These are phyloP conservation scores for Sphaerophoria taeniata DNA, from an alignment of 2,888 invertebrate species.

Conservation along the genomic window DNA sequence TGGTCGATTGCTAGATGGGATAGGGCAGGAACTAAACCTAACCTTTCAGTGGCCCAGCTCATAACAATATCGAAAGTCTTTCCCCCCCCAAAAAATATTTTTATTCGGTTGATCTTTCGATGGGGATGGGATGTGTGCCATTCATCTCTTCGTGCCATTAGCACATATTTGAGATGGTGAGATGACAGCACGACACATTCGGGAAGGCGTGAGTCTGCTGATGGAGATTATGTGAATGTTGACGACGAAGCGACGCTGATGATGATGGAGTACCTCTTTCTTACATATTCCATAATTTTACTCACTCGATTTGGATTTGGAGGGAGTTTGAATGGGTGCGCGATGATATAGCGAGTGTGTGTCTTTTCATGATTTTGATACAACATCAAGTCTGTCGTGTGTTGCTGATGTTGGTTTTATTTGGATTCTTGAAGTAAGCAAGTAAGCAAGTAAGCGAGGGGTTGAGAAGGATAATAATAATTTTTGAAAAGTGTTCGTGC, in stretches of 20 bases:
- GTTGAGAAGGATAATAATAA: constrained; percentile 34
- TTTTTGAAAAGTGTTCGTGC: constrained; percentile 46
- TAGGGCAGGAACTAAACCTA: constrained; percentile 45
- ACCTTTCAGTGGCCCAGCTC: constrained; percentile 46
- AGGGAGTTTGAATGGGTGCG: constrained; percentile 40
- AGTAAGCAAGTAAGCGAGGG: neutral
- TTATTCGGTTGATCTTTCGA: constrained; percentile 50
- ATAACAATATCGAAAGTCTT: constrained; percentile 49
- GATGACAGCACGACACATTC: constrained; percentile 70
- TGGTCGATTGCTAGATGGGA: constrained; percentile 55
- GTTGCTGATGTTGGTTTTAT: constrained; percentile 18
- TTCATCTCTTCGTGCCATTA: constrained; percentile 71
- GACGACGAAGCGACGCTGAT: constrained; percentile 57
- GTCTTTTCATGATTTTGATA: constrained; percentile 47
- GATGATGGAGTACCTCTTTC: constrained; percentile 73
- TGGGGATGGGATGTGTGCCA: constrained; percentile 59
- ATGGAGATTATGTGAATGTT: constrained; percentile 48
- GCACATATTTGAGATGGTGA: constrained; percentile 73
- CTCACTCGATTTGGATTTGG: constrained; percentile 50
- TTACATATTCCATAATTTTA: constrained; percentile 46
- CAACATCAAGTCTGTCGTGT: constrained; percentile 32
- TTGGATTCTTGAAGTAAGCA: too few species aligned
- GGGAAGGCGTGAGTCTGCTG: constrained; percentile 58
- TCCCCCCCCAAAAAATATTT: constrained; percentile 6
- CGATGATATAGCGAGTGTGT: constrained; percentile 24